Evolutionary conservation across 1,140 invertebrate species (phyloP), one percentile per base, ranked within the genome.

Genomic region (Bradysia coprophila): DNA sequence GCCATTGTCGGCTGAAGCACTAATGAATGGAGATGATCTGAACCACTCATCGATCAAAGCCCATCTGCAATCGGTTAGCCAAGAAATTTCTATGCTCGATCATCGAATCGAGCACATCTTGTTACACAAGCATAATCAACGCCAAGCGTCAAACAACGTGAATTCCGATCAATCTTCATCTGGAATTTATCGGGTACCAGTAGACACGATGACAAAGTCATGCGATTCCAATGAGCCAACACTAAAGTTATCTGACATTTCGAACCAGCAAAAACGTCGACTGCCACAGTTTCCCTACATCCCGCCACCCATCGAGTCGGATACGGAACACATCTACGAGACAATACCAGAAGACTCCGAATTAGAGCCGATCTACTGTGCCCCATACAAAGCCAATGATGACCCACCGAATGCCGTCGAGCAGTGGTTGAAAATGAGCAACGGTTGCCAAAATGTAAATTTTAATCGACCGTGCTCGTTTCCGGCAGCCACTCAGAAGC

Each of bases 291-390:
- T 28, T 28, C 24, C 24, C 24, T 28, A 28, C 13, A 28, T 28
- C 6, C 24, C 24, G 13, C 45, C 50, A 24, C 52, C 48, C 16
- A 43, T 45, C 24, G 56, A 56, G 42, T 57, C 56, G 8, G 67
- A 68, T 42, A 65, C 63, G 13, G 75, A 78, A 46, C 75, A 77
- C 51, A 77, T 78, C 45, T 78, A 78, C 48, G 75, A 78, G 52
- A 76, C 75, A 0, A 78, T 77, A 45, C 73, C 73, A 1, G 75
- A 76, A 48, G 68, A 72, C 15, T 68, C 69, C 4, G 73, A 71
- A 53, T 61, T 59, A 0, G 75, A 76, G 43, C 74, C 72, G 0
- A 67, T 76, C 20, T 78, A 76, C 47, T 76, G 69, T 38, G 71
- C 69, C n/a, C 75, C 74, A 1, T 76, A 81, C 58, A 64, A 76